Percentiles rank a stretch among this genome's conserved stretches.
These are phyloP conservation scores for Trematomus loennbergii DNA, from an alignment of 2,113 vertebrate genomes.

Conservation along the genomic window DNA sequence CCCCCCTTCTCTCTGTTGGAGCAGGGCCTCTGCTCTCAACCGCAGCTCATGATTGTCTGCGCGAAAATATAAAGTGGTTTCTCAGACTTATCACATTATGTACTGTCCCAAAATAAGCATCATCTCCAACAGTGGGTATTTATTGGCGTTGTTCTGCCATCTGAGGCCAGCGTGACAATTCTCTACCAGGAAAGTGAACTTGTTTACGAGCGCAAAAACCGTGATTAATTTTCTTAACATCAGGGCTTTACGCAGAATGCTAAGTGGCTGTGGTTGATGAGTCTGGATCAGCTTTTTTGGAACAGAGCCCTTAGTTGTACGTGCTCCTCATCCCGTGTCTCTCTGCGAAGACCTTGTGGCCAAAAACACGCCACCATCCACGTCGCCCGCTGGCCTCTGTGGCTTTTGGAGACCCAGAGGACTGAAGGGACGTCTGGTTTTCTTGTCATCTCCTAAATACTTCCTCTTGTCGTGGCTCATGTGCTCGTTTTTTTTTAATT, in stretches of 20 bases:
- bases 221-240: conserved; percentile 60
- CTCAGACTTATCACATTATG: conserved; percentile 70
- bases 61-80: conserved; percentile 65
- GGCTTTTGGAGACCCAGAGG: conserved; percentile 3
- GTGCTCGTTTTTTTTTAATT: background rate
- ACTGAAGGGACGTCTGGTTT: conserved; percentile 16
- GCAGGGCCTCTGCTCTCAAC: conserved; percentile 58
- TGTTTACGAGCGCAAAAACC: conserved; percentile 61
- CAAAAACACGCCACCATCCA: background rate
- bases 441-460: background rate
- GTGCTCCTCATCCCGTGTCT: conserved; percentile 18
- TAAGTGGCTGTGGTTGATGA: conserved; percentile 58
- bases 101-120: conserved; percentile 63
- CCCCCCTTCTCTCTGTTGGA: conserved; percentile 54
- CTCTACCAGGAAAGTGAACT: conserved; percentile 42
- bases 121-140: conserved; percentile 66
- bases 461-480: background rate
- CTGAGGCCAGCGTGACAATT: conserved; percentile 20
- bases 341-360: conserved; percentile 35
- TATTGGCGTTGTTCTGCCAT: conserved; percentile 46
- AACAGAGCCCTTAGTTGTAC: conserved; percentile 23
- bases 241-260: conserved; percentile 56
- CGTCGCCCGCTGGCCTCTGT: conserved; percentile 13
- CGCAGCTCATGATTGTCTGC: conserved; percentile 64
- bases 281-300: conserved; percentile 44